phyloP scores from a whole-genome alignment of 2,797 vertebrate genomes.

The Sternotherus odoratus region DNA sequence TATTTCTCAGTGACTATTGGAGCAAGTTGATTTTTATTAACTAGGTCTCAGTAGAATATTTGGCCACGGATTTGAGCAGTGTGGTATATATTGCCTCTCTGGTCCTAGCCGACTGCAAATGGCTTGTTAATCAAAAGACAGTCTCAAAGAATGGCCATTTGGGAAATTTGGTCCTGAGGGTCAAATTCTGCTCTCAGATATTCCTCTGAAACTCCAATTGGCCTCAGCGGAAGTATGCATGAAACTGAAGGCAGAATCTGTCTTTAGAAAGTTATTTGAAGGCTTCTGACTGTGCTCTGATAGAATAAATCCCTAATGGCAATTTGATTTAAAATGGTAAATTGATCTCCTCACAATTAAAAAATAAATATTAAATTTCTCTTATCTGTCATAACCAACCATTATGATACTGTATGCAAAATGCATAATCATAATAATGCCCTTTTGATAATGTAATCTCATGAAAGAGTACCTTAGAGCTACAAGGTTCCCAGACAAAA shows the following conservation, averaged over 20 bases:
- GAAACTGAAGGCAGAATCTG: neutral
- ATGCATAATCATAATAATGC: neutral
- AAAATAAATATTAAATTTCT: constrained; percentile 51
- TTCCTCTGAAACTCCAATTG: constrained; percentile 39
- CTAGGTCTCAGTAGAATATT: constrained; percentile 59
- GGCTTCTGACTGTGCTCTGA: constrained; percentile 21
- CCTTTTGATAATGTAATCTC: constrained; percentile 50
- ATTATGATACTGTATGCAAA: constrained; percentile 29
- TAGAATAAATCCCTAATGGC: constrained; percentile 20
- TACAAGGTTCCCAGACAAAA: constrained; percentile 30
- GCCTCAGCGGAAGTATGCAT: constrained; percentile 19
- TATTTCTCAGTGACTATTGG: constrained; percentile 76
- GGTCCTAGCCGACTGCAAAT: constrained; percentile 68
- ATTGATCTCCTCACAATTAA: constrained; percentile 28
- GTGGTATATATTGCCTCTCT: constrained; percentile 33
- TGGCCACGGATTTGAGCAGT: constrained; percentile 56
- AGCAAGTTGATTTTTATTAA: constrained; percentile 79
- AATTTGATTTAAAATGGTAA: neutral
- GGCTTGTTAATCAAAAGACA: constrained; percentile 77
- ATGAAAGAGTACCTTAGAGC: constrained; percentile 30
- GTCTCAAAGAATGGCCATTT: constrained; percentile 65
- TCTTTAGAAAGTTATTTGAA: constrained; percentile 52
- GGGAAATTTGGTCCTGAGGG: constrained; percentile 72
- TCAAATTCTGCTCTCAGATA: constrained; percentile 57
- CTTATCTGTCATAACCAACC: constrained; percentile 40